phyloP scores from a whole-genome alignment of 2,113 vertebrate genomes.

The Nesospiza acunhae region DNA sequence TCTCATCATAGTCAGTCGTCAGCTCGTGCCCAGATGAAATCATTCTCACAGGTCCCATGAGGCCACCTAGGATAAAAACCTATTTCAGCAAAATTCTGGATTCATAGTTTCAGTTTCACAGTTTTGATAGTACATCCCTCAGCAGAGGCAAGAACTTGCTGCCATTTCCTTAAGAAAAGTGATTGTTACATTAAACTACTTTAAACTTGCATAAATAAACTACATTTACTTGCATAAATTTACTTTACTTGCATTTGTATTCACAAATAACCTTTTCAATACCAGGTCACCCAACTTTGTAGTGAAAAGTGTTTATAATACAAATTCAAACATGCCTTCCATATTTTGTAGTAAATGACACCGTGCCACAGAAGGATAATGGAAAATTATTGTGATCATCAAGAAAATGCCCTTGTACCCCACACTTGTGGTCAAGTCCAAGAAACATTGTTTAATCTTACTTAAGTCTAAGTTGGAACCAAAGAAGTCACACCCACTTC shows the following conservation, averaged over 20 bases:
- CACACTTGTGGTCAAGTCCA: not conserved
- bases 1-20: constrained; percentile 98
- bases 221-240: not conserved
- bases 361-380: not conserved
- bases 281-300: not conserved
- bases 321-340: not conserved
- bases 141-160: not conserved
- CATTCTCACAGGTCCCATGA: constrained; percentile 98
- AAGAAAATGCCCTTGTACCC: not conserved
- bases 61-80: constrained; percentile 80
- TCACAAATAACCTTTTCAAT: not conserved
- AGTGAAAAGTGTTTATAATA: not conserved
- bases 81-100: not conserved
- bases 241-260: not conserved
- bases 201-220: not conserved
- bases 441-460: not conserved
- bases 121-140: not conserved
- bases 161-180: not conserved
- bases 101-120: not conserved
- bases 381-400: not conserved
- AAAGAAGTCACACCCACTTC: not conserved
- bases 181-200: not conserved
- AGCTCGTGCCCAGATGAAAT: constrained; percentile 98
- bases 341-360: not conserved
- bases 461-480: not conserved